Evolutionary conservation across 2,888 invertebrate genomes (phyloP), one percentile per base, ranked within the genome.

Genomic region (Clitarchus hookeri): DNA sequence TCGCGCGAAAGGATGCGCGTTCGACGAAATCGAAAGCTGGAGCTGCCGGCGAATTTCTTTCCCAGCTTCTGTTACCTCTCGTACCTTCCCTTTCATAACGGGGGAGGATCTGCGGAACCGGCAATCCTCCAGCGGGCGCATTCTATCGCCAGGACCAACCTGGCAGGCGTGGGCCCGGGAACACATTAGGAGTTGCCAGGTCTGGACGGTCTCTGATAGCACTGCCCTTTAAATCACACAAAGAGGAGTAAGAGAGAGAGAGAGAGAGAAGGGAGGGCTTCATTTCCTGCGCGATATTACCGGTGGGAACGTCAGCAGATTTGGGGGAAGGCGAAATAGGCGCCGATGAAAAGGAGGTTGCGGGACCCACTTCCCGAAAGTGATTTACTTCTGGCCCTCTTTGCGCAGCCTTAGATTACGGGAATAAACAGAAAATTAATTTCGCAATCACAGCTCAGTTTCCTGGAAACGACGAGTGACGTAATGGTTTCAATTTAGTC

Each of bases 211-310:
- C 65, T n/a, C 65, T n/a, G 65, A 65, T 65, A 65, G 65, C 65
- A 65, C 65, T n/a, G 65, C 65, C 23, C 65, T 65, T n/a, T 65
- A 65, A 65, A 65, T 65, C 65, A 65, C 65, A 65, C 65, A 65
- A 65, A 65, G 65, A 65, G 65, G 23, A 65, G 65, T 11, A 23
- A 65, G 65, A 65, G 65, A 53, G 53, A 53, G 23, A 65, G 65
- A 65, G 65, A 65, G 65, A 65, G 65, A 53, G 53, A 53, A 12
- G 19, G 53, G 53, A 53, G 65, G 65, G 6, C 65, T 65, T 65
- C 65, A 65, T 65, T 65, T 65, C 65, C 65, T 65, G 65, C 23
- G 19, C 23, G 65, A 65, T 65, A 65, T 65, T 65, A 65, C 65
- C 65, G 65, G 65, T 65, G 23, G 65, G 6, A 23, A n/a, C 65